Percentiles rank a stretch among this genome's conserved stretches.
Conservation (phyloP, 2,113 vertebrate species). For the Sakesphorus luctuosus region DNA sequence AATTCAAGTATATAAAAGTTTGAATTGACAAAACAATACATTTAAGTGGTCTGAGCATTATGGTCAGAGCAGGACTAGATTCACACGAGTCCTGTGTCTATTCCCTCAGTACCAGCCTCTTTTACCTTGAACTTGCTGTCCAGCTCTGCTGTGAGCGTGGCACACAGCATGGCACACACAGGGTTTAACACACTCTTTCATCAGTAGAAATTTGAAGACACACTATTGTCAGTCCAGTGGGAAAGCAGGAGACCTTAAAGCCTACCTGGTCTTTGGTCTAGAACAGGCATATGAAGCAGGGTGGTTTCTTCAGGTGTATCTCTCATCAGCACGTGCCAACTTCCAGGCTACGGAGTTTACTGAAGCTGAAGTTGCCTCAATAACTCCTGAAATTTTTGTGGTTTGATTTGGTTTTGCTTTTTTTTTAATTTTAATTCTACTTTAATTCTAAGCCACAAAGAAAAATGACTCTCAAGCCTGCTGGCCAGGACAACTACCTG, state of each 20-base stretch:
- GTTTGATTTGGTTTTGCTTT: background rate
- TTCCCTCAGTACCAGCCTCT: background rate
- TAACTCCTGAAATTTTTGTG: background rate
- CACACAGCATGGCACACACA: background rate
- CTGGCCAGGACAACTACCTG: background rate
- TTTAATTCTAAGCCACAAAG: background rate
- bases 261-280: background rate
- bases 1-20: background rate
- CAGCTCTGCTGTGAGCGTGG: background rate
- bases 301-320: background rate
- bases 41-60: background rate
- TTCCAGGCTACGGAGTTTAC: background rate
- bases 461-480: background rate
- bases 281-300: background rate
- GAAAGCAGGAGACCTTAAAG: background rate
- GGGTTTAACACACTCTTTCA: background rate
- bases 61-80: background rate
- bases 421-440: background rate
- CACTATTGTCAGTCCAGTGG: background rate
- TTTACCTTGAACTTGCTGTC: background rate
- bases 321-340: rapidly evolving
- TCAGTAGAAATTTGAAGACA: background rate
- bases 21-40: background rate
- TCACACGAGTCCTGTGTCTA: rapidly evolving
- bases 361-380: background rate